Evolutionary conservation across 2,797 vertebrate genomes (phyloP), one percentile per base, ranked within the genome.

Genomic region (Pseudocheirus occidentalis): DNA sequence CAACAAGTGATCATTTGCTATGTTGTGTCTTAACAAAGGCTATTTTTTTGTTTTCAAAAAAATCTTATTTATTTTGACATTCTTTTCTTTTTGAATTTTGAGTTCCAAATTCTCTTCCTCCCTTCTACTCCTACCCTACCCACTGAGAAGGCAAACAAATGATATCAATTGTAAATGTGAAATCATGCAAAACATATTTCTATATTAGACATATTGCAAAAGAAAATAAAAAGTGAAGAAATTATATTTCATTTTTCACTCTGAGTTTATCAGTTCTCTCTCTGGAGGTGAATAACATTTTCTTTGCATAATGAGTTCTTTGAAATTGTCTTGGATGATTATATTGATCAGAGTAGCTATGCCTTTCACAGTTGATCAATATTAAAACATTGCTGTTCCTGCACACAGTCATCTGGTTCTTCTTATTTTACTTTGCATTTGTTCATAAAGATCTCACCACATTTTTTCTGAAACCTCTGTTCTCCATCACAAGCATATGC

Each of bases 21-120:
- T 96, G 96, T 96, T 95, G 92, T 97, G 91, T 97, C 96, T 97
- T 46, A 94, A 98, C 98, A 97, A 95, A 98, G 98, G 98, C 97
- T 97, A n/a, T 66, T 7, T 18, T 40, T 81, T 81, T 73, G 4
- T 73, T 81, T 40, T 14, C 24, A 81, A 73, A 66, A 66, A 73
- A n/a, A 62, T 62, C 91, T 95, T 95, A 96, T 89, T 94, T 89
- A 59, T 92, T 96, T 94, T 18, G n/a, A 21, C 14, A 81, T 31
- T 58, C 57, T 29, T 29, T 29, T 58, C 28, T 58, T 58, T 58
- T 29, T 29, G 28, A 81, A 46, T 9, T 46, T 81, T 46, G 18
- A 81, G n/a, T 40, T 46, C 16, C 66, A 81, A 81, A 40, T 81
- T 81, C 7, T 81, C 66, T 46, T 3, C 16, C 2, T 81, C 66